Evolutionary conservation across 2,113 vertebrate genomes (phyloP).

Genomic region (Chaetorhynchus papuensis): DNA sequence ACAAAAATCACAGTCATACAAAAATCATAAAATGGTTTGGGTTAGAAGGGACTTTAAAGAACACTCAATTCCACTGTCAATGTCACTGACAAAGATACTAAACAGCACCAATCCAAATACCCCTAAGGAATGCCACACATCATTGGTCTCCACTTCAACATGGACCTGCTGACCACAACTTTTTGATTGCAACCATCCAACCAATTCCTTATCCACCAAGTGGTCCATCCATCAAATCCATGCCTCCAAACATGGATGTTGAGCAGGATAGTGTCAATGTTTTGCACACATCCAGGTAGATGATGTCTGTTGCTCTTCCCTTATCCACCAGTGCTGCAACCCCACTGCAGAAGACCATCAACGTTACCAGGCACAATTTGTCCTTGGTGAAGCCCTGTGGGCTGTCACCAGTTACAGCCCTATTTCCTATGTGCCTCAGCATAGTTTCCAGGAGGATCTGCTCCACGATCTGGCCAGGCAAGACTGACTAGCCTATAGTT

Average conservation of each 20-base stretch:
- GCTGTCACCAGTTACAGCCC: not conserved
- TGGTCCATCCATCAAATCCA: not conserved
- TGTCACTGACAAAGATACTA: not conserved
- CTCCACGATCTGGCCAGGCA: not conserved
- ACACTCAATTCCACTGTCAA: not conserved
- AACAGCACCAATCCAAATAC: not conserved
- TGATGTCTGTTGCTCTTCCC: not conserved
- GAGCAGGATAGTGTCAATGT: not conserved
- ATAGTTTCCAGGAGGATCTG: not conserved
- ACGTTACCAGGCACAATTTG: not conserved
- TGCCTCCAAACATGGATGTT: rapidly evolving
- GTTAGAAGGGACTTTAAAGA: not conserved
- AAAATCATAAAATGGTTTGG: not conserved
- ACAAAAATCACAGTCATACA: not conserved
- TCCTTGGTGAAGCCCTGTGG: not conserved
- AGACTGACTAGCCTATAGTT: not conserved
- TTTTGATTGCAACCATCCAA: not conserved
- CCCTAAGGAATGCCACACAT: not conserved
- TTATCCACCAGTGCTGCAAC: not conserved
- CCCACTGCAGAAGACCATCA: not conserved
- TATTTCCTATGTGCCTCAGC: not conserved
- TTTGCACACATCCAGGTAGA: not conserved
- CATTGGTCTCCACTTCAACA: not conserved
- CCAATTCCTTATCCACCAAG: not conserved
- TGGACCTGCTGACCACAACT: not conserved